Conservation (phyloP, 2,113 vertebrate species). For the Alethe castanea region DNA sequence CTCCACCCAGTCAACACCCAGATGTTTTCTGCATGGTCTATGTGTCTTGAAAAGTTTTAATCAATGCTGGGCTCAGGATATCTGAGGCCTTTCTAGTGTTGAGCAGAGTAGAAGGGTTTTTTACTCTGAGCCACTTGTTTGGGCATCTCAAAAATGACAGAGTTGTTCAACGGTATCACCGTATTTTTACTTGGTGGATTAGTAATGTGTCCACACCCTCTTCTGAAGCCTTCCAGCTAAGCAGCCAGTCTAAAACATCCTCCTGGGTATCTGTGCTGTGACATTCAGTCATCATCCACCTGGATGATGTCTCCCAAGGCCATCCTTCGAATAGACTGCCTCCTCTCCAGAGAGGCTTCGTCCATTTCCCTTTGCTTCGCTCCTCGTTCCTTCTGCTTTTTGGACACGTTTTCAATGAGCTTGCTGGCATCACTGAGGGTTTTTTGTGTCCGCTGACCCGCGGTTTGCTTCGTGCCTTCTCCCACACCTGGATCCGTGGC, state of each 20-base stretch:
- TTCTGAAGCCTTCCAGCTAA: neutral
- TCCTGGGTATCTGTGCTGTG: neutral
- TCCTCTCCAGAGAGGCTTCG: slow-evolving; percentile 19
- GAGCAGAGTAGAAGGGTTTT: neutral
- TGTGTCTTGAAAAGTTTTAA: neutral
- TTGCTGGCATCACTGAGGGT: slow-evolving; percentile 45
- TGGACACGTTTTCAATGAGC: slow-evolving; percentile 65
- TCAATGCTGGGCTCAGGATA: neutral
- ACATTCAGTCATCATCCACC: slow-evolving; percentile 56
- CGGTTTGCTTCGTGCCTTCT: slow-evolving; percentile 54
- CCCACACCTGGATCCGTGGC: slow-evolving; percentile 47
- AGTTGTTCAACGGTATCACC: neutral
- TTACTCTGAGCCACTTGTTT: neutral
- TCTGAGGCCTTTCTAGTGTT: neutral
- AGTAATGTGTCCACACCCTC: neutral
- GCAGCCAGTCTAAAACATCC: neutral
- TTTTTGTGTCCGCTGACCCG: slow-evolving; percentile 55
- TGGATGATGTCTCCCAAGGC: slow-evolving; percentile 62
- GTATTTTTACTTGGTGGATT: neutral
- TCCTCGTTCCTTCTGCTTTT: slow-evolving; percentile 51
- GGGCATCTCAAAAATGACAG: neutral
- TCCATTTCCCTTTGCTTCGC: slow-evolving; percentile 27
- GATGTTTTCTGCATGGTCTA: neutral
- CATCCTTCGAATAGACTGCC: slow-evolving; percentile 52
- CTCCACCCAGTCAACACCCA: neutral